Conservation (phyloP, 2,888 invertebrate genomes). For the Dioctria rufipes region DNA sequence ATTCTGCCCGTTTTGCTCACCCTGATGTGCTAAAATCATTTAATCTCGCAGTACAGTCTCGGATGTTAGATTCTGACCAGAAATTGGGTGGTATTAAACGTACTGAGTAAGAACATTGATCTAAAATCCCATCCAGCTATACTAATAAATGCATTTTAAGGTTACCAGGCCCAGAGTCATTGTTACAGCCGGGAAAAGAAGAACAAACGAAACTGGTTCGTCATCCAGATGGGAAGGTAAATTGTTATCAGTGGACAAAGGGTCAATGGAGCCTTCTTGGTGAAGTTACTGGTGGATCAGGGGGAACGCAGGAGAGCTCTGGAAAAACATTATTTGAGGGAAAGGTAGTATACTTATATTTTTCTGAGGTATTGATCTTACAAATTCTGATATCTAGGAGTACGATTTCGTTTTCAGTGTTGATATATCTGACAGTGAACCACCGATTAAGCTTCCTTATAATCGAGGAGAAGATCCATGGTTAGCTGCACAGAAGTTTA, state of each 20-base stretch:
- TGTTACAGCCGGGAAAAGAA: constrained; percentile 83
- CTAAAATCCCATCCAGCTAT: neutral
- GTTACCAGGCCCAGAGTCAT: constrained; percentile 85
- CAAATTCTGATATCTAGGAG: constrained; percentile 70
- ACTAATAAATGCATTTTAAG: constrained; percentile 69
- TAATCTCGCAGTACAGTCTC: constrained; percentile 80
- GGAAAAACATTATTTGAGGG: constrained; percentile 89
- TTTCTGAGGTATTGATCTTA: constrained; percentile 65
- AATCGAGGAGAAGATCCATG: constrained; percentile 94
- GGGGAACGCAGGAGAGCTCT: constrained; percentile 76
- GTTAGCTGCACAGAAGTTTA: constrained; percentile 91
- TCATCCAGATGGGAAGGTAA: constrained; percentile 79
- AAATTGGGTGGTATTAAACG: constrained; percentile 90
- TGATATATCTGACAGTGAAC: constrained; percentile 93
- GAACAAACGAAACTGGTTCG: constrained; percentile 91
- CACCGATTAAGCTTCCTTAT: constrained; percentile 91
- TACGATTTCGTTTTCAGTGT: constrained; percentile 97
- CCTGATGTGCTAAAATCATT: constrained; percentile 76
- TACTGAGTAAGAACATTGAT: constrained; percentile 77
- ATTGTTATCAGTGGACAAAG: constrained; percentile 85
- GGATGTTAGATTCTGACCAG: constrained; percentile 75
- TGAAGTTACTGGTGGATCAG: constrained; percentile 87
- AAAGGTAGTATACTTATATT: constrained; percentile 69
- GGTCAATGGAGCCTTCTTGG: constrained; percentile 89
- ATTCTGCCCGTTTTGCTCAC: constrained; percentile 80